phyloP scores from a whole-genome alignment of 2,888 invertebrate genomes.

The Mythimna ferrago region DNA sequence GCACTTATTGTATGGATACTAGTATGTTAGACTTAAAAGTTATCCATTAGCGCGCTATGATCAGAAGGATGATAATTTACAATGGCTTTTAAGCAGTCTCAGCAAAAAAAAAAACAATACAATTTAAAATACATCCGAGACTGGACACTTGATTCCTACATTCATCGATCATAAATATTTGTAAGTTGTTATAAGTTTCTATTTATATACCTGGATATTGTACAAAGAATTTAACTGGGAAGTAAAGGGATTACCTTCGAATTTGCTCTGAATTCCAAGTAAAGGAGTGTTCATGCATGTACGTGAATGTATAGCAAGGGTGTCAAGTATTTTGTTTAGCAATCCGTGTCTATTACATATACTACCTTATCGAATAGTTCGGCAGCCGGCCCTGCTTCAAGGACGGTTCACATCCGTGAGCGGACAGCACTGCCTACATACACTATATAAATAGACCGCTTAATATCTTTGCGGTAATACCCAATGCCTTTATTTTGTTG shows the following conservation, averaged over 20 bases:
- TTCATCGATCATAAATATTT: not conserved
- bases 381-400: conserved; percentile 66
- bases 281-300: conserved; percentile 49
- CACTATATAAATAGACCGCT: conserved; percentile 62
- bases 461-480: conserved; percentile 51
- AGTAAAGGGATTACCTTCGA: conserved; percentile 28
- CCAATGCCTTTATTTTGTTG: conserved; percentile 45
- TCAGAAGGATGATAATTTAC: too few species aligned
- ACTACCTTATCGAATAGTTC: conserved; percentile 49
- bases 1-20: too few species aligned
- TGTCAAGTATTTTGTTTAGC: conserved; percentile 56
- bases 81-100: too few species aligned
- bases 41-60: too few species aligned
- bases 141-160: not conserved
- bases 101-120: too few species aligned
- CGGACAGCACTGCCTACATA: conserved; percentile 60
- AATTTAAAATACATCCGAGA: conserved; percentile 23
- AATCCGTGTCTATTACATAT: conserved; percentile 55
- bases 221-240: conserved; percentile 35
- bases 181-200: not conserved
- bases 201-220: not conserved
- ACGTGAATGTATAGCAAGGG: conserved; percentile 39
- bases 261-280: conserved; percentile 46
- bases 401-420: conserved; percentile 69
- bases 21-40: too few species aligned